These are phyloP conservation scores for Papilio dardanus DNA, from an alignment of 1,140 invertebrate genomes.

Conservation along the genomic window DNA sequence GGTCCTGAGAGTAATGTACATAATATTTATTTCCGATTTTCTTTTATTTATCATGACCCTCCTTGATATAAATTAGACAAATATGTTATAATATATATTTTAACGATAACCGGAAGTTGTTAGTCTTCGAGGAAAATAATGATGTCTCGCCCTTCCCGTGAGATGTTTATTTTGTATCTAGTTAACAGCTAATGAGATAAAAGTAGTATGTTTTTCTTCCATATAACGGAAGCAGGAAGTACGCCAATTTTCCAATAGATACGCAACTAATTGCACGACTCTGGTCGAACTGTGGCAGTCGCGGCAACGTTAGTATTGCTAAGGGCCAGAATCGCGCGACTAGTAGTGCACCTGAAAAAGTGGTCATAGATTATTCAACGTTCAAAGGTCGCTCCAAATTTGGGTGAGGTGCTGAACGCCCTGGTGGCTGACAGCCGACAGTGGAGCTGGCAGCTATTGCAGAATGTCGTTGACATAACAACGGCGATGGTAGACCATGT, in stretches of 20 bases:
- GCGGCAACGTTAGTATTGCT: background rate
- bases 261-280: background rate
- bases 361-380: background rate
- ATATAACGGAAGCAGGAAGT: background rate
- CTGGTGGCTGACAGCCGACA: constrained; percentile 66
- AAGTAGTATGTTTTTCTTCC: background rate
- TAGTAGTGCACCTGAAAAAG: background rate
- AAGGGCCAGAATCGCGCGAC: background rate
- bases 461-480: constrained; percentile 68
- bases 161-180: background rate
- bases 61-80: background rate
- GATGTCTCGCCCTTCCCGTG: background rate
- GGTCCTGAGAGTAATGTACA: background rate
- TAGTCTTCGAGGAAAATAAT: background rate
- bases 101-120: background rate
- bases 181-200: background rate
- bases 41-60: background rate
- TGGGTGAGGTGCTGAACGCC: constrained; percentile 54
- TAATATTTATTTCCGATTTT: background rate
- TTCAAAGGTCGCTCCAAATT: constrained; percentile 55
- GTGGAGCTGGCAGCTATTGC: constrained; percentile 65
- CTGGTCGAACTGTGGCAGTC: background rate
- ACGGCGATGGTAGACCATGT: constrained; percentile 58
- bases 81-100: background rate
- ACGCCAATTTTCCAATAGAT: background rate